A percentile compares a stretch with the other conserved stretches of the same genome.
Conservation (phyloP, 2,797 vertebrate species). For the Pseudomugil tenellus region DNA sequence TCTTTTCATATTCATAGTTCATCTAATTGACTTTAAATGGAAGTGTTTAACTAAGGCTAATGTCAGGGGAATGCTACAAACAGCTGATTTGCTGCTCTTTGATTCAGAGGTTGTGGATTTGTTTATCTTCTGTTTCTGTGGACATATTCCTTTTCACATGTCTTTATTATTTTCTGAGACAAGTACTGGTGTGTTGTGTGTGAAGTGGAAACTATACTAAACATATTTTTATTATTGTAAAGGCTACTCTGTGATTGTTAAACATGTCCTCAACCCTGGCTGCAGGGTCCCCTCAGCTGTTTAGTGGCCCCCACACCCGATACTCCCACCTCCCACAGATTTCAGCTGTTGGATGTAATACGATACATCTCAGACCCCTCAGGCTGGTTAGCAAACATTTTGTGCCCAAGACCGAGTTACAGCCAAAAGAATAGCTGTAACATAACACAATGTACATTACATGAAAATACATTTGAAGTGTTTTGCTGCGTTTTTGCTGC, state of each 20-base stretch:
- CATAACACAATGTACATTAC: not conserved
- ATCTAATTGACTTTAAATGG: not conserved
- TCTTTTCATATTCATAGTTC: not conserved
- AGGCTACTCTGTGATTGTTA: constrained; percentile 58
- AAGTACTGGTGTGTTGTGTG: not conserved
- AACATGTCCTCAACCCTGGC: constrained; percentile 53
- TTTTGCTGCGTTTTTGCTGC: too few relatives aligned
- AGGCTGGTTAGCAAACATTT: constrained; percentile 70
- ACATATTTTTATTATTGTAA: constrained; percentile 41
- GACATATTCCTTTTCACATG: not conserved
- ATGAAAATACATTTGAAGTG: too few relatives aligned
- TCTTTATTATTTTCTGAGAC: not conserved
- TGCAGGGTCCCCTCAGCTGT: constrained; percentile 81
- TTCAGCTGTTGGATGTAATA: constrained; percentile 84
- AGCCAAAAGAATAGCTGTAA: constrained; percentile 51
- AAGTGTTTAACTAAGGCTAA: not conserved
- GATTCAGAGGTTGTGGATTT: not conserved
- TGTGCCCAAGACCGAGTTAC: constrained; percentile 50
- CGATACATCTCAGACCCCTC: constrained; percentile 69
- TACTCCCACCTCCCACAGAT: constrained; percentile 70
- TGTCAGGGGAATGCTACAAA: too few relatives aligned
- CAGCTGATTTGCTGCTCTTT: not conserved
- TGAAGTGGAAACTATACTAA: not conserved
- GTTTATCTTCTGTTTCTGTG: not conserved
- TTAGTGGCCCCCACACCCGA: constrained; percentile 72